Evolutionary conservation across 2,797 vertebrate genomes (phyloP), one percentile per base, ranked within the genome.

Genomic region (Megaceryle alcyon): DNA sequence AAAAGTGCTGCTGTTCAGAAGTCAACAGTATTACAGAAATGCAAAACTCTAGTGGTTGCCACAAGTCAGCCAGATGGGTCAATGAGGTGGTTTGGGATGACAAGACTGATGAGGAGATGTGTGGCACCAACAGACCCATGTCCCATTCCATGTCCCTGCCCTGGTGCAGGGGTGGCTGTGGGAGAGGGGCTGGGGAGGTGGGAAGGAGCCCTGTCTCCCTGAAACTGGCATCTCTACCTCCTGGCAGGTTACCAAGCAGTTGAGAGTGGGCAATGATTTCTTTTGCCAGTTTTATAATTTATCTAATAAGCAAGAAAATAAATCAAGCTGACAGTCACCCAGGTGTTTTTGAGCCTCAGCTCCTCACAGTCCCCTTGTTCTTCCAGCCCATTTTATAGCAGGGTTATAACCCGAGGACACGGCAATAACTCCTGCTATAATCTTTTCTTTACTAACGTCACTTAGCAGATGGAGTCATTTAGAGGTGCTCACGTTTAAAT

Each of bases 391-490:
- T 94, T 96, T 91, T 88, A 54, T 87, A 95, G 15, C 37, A 80
- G 90, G 93, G 96, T 91, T 94, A 69, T 68, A 93, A 96, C 93
- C 93, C 0, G 17, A 91, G 96, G 86, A 96, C 83, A 68, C n/a
- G 1, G 83, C 78, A 87, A 60, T 96, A 87, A 91, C 95, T 96
- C 92, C 92, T 86, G 90, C 91, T 95, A 80, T 96, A 95, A 96
- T 94, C 96, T 96, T 95, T 95, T 88, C 91, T 95, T 91, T 86
- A 48, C 90, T 80, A 88, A 85, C 64, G 21, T 95, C 96, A 92
- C 96, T 92, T 95, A 97, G 95, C 96, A 97, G 96, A 97, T 96
- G 96, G 96, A 97, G 86, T 94, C 90, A 95, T 93, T 96, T 95
- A 96, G 95, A 97, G 94, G 90, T 93, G 94, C 90, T 96, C 93